phyloP scores from a whole-genome alignment of 1,140 invertebrate genomes.

The Pinna nobilis region DNA sequence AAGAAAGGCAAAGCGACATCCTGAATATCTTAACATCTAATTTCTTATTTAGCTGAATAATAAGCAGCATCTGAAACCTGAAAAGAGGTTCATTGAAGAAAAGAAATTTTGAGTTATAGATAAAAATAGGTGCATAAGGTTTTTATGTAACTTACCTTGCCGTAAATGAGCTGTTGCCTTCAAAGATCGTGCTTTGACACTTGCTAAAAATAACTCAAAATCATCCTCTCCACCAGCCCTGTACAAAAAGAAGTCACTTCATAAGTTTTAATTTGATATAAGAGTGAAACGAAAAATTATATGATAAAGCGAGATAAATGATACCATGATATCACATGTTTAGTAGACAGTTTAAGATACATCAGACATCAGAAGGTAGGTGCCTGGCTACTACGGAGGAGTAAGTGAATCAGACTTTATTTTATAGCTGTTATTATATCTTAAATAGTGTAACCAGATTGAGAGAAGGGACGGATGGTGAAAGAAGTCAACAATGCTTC shows the following conservation, averaged over 20 bases:
- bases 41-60: no score
- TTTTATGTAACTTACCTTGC: constrained; percentile 41
- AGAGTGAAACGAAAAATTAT: no score
- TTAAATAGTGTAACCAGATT: no score
- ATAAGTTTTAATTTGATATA: no score
- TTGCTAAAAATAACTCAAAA: constrained; percentile 73
- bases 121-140: neutral
- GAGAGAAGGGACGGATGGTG: neutral
- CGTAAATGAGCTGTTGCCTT: constrained; percentile 62
- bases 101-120: neutral
- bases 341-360: no score
- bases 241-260: constrained; percentile 26
- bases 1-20: no score
- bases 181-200: constrained; percentile 71
- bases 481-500: neutral
- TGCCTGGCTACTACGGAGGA: no score
- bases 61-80: neutral
- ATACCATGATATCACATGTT: neutral
- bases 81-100: neutral
- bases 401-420: no score
- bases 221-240: constrained; percentile 73
- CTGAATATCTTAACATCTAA: no score
- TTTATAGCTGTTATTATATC: no score
- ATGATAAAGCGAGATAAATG: no score
- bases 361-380: no score